These are phyloP conservation scores for Idaea straminata DNA, from an alignment of 2,888 invertebrate species.

Conservation along the genomic window DNA sequence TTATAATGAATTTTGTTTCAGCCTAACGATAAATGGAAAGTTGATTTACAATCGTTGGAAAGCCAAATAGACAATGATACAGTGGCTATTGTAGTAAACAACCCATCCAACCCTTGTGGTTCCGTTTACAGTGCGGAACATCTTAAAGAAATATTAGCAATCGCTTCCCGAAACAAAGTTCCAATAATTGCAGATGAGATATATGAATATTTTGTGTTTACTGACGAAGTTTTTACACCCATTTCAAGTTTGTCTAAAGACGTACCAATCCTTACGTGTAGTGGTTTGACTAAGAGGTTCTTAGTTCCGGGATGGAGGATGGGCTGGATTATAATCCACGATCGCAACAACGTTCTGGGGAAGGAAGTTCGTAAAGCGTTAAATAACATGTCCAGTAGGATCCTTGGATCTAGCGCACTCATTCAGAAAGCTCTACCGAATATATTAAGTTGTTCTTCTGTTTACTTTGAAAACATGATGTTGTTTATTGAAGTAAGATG, in stretches of 20 bases:
- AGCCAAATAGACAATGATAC: slow-evolving; percentile 93
- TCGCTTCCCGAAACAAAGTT: slow-evolving; percentile 87
- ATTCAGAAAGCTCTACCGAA: slow-evolving; percentile 93
- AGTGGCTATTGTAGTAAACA: slow-evolving; percentile 94
- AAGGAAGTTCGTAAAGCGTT: slow-evolving; percentile 72
- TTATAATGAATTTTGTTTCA: slow-evolving; percentile 52
- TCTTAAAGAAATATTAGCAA: slow-evolving; percentile 86
- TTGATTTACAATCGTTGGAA: slow-evolving; percentile 92
- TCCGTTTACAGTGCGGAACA: slow-evolving; percentile 93
- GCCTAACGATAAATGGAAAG: slow-evolving; percentile 92
- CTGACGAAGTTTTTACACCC: slow-evolving; percentile 87
- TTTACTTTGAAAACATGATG: slow-evolving; percentile 88
- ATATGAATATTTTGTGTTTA: slow-evolving; percentile 96
- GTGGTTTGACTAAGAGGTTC: slow-evolving; percentile 96
- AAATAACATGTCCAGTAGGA: slow-evolving; percentile 87
- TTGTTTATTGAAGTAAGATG: slow-evolving; percentile 61
- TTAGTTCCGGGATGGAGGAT: slow-evolving; percentile 98
- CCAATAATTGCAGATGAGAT: slow-evolving; percentile 99
- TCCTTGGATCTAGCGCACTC: slow-evolving; percentile 93
- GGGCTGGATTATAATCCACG: slow-evolving; percentile 97
- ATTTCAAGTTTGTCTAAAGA: slow-evolving; percentile 90
- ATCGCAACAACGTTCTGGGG: slow-evolving; percentile 85
- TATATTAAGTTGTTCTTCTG: slow-evolving; percentile 90
- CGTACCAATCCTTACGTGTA: slow-evolving; percentile 95
- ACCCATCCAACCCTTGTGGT: slow-evolving; percentile 99